Percentiles rank a stretch among this genome's conserved stretches.
These are phyloP conservation scores for Phenganax stokvisi DNA, from an alignment of 92 coral and sea anemone species.

Conservation along the genomic window DNA sequence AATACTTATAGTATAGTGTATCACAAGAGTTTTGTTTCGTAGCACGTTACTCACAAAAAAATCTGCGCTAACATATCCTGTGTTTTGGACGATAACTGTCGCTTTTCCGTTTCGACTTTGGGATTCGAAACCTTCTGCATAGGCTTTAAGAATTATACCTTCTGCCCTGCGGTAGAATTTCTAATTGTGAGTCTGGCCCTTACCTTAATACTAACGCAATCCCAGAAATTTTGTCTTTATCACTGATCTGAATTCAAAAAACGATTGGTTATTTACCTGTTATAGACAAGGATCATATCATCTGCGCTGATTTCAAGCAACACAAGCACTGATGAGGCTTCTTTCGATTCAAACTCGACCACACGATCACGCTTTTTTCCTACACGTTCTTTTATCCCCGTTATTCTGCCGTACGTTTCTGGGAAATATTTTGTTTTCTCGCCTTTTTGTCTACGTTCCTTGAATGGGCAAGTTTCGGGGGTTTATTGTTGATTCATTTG, in stretches of 20 bases:
- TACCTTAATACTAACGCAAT: too few relatives aligned
- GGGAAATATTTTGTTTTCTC: constrained; percentile 77
- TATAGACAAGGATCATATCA: constrained; percentile 86
- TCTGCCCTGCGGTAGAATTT: constrained; percentile 54
- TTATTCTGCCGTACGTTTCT: constrained; percentile 68
- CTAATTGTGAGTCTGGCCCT: too few relatives aligned
- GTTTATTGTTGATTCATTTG: neutral
- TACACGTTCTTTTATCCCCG: constrained; percentile 64
- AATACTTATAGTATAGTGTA: neutral
- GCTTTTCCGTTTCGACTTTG: constrained; percentile 73
- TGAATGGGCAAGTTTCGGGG: neutral
- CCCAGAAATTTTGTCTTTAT: too few relatives aligned
- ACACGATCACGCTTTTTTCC: constrained; percentile 38
- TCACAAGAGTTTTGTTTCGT: neutral
- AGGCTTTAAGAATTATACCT: constrained; percentile 78
- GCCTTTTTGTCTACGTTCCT: constrained; percentile 64
- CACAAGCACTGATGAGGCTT: constrained; percentile 80
- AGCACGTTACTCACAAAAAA: constrained; percentile 60
- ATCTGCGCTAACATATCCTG: constrained; percentile 90
- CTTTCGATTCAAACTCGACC: constrained; percentile 83
- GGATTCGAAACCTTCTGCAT: constrained; percentile 81
- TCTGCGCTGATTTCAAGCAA: constrained; percentile 97
- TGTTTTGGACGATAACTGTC: constrained; percentile 79
- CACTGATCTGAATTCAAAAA: too few relatives aligned
- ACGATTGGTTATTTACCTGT: constrained; percentile 56